Evolutionary conservation across 2,888 invertebrate species (phyloP).

Genomic region (Lycocerus yunnanus): DNA sequence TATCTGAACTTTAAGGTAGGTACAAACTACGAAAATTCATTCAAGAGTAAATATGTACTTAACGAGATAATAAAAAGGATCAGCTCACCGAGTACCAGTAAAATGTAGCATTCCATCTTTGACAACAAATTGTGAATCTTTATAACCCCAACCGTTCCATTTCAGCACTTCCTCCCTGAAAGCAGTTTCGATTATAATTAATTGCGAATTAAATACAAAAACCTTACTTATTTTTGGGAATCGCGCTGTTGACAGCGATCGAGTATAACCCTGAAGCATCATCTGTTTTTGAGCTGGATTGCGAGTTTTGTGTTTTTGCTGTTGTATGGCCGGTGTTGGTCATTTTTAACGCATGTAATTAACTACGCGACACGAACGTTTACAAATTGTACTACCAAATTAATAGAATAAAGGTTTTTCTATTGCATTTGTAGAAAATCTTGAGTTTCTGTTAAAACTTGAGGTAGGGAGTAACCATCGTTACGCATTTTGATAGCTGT

Average conservation of each 20-base stretch:
- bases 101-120: conserved; percentile 71
- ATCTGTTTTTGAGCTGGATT: background rate
- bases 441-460: background rate
- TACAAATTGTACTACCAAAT: background rate
- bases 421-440: background rate
- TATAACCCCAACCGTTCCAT: conserved; percentile 99
- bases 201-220: background rate
- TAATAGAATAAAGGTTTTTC: background rate
- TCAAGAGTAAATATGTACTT: background rate
- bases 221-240: conserved; percentile 43
- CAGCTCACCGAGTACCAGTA: conserved; percentile 80
- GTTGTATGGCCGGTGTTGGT: background rate
- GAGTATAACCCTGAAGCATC: background rate
- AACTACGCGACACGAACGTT: background rate
- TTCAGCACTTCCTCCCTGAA: conserved; percentile 88
- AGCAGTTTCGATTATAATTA: conserved; percentile 31
- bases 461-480: conserved; percentile 2
- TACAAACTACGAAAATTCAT: background rate
- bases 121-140: conserved; percentile 84
- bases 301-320: background rate
- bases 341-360: background rate
- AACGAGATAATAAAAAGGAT: background rate
- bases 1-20: background rate
- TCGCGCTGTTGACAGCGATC: conserved; percentile 39
- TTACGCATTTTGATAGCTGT: background rate